Evolutionary conservation across 92 coral and sea anemone genomes (phyloP).

Genomic region (Phymanthus crucifer): DNA sequence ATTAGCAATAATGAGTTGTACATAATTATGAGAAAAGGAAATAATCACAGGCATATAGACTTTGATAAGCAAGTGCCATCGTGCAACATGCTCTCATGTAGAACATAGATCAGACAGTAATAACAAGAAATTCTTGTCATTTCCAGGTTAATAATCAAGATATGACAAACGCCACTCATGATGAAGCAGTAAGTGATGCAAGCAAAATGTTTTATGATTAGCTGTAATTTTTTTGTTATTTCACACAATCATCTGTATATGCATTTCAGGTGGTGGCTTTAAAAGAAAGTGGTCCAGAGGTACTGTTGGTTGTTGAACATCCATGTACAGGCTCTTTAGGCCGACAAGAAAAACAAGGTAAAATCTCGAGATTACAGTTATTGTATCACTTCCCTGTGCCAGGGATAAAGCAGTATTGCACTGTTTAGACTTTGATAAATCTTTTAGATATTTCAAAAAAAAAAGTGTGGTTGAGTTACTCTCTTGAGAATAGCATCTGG

Average conservation of each 20-base stretch:
- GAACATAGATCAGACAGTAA: neutral
- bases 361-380: too few species aligned
- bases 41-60: neutral
- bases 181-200: constrained; percentile 77
- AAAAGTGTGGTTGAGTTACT: too few species aligned
- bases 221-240: neutral
- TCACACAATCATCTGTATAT: neutral
- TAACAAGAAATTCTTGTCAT: neutral
- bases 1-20: too few species aligned
- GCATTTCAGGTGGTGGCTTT: constrained; percentile 75
- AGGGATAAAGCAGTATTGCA: too few species aligned
- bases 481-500: too few species aligned
- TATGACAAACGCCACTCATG: constrained; percentile 85
- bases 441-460: too few species aligned
- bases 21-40: too few species aligned
- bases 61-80: neutral
- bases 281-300: constrained; percentile 82
- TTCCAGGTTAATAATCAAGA: constrained; percentile 82
- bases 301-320: constrained; percentile 78
- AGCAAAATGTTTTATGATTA: neutral
- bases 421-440: too few species aligned
- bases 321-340: constrained; percentile 40
- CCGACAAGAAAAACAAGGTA: constrained; percentile 63
- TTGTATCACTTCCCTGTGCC: too few species aligned
- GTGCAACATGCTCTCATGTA: neutral